These are phyloP conservation scores for Heliconius charithonia DNA, from an alignment of 2,888 invertebrate genomes.

Conservation along the genomic window DNA sequence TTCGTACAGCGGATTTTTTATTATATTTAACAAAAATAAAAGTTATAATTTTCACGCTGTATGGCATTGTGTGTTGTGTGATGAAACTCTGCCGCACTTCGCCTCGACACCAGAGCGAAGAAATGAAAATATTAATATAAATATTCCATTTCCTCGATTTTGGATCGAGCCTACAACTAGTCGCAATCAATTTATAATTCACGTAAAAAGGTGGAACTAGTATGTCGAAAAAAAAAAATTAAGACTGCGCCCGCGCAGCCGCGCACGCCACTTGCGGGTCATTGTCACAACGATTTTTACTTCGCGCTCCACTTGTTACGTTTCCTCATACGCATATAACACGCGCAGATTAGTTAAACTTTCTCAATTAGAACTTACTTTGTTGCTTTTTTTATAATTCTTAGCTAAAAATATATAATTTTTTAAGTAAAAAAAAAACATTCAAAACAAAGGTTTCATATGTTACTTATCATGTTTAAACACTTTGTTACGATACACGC, in stretches of 20 bases:
- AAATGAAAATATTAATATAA: no score
- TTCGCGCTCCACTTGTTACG: constrained; percentile 55
- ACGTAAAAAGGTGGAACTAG: constrained; percentile 50
- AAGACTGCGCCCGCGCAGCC: constrained; percentile 49
- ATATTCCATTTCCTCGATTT: no score
- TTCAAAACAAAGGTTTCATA: background rate
- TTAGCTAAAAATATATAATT: background rate
- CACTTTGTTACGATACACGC: constrained; percentile 1
- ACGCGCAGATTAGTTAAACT: constrained; percentile 38
- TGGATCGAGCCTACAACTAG: no score
- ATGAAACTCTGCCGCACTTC: no score
- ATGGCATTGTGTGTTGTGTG: no score
- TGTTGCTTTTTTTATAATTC: constrained; percentile 26
- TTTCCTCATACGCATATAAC: constrained; percentile 54
- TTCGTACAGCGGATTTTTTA: background rate
- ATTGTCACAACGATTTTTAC: constrained; percentile 59
- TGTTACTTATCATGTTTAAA: background rate
- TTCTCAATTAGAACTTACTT: constrained; percentile 29
- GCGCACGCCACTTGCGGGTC: constrained; percentile 58
- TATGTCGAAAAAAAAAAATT: constrained; percentile 48
- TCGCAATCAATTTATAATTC: constrained; percentile 28
- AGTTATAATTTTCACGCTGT: no score
- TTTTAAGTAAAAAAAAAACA: background rate
- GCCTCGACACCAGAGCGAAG: no score
- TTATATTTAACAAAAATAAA: background rate